Conservation (phyloP, 2,888 invertebrate genomes). For the Coelinius sp. region DNA sequence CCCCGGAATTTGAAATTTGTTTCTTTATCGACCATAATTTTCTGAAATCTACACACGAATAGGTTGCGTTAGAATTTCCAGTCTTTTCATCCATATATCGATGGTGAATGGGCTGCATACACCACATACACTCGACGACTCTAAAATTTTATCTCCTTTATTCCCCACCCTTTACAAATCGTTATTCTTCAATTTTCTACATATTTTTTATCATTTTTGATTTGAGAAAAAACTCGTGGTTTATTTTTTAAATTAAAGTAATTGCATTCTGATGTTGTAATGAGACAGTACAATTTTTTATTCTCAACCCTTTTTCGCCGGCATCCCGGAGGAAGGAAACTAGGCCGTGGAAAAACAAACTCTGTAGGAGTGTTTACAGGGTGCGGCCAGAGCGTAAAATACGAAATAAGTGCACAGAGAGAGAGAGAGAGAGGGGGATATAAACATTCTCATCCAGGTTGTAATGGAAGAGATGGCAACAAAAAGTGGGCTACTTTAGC, state of each 20-base stretch:
- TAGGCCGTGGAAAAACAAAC: slow-evolving; percentile 48
- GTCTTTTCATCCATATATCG: slow-evolving; percentile 35
- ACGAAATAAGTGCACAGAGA: slow-evolving; percentile 36
- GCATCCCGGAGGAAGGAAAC: slow-evolving; percentile 28
- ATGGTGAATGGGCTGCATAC: slow-evolving; percentile 26
- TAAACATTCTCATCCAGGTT: slow-evolving; percentile 15
- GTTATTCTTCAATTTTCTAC: slow-evolving; percentile 39
- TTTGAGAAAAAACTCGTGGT: not conserved
- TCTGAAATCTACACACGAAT: slow-evolving; percentile 66
- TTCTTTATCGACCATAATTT: slow-evolving; percentile 70
- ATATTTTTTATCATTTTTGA: slow-evolving; percentile 30
- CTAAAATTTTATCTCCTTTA: slow-evolving; percentile 66
- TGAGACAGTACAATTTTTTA: slow-evolving; percentile 1
- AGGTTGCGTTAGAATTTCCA: slow-evolving; percentile 50
- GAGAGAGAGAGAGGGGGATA: not conserved
- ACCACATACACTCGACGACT: slow-evolving; percentile 51
- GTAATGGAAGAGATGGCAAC: not conserved
- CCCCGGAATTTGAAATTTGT: slow-evolving; percentile 66
- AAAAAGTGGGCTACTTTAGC: slow-evolving; percentile 6
- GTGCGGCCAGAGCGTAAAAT: slow-evolving; percentile 41
- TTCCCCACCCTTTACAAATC: slow-evolving; percentile 43
- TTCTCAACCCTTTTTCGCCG: slow-evolving; percentile 1
- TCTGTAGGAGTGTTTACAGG: slow-evolving; percentile 42
- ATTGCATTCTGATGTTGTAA: not conserved
- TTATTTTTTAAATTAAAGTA: not conserved